A percentile compares a stretch with the other conserved stretches of the same genome.
Evolutionary conservation across 2,797 vertebrate species (phyloP).

Genomic region (Crenuchus spilurus): DNA sequence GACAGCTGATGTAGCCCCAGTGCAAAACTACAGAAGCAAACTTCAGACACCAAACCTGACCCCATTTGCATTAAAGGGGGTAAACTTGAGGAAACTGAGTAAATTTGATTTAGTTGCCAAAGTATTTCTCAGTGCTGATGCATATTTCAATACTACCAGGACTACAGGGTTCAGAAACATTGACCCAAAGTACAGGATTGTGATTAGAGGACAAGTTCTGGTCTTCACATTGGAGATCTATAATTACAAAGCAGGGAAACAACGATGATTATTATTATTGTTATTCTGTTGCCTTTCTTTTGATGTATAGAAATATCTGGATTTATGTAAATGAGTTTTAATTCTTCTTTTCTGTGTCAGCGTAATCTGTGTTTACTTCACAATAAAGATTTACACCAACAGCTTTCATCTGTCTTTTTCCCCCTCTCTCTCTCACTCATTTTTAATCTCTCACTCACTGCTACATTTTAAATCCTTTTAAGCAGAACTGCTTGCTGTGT

Average conservation of each 20-base stretch:
- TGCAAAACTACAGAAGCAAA: no score
- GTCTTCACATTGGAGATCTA: constrained; percentile 79
- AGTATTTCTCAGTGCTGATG: neutral
- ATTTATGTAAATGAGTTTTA: constrained; percentile 65
- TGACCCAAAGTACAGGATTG: constrained; percentile 52
- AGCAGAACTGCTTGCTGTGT: constrained; percentile 21
- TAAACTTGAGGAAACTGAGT: no score
- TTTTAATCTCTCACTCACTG: constrained; percentile 12
- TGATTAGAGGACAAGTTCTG: constrained; percentile 49
- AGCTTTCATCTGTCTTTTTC: constrained; percentile 45
- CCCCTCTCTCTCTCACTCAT: neutral
- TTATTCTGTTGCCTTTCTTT: constrained; percentile 60
- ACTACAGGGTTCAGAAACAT: constrained; percentile 28
- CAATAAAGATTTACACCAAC: constrained; percentile 73
- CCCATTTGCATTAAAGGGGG: no score
- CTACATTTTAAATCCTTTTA: constrained; percentile 40
- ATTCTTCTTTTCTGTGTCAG: constrained; percentile 58
- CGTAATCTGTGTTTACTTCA: constrained; percentile 74
- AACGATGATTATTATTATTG: constrained; percentile 5
- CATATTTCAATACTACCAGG: neutral
- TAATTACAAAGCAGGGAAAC: constrained; percentile 47
- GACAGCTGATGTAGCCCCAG: no score
- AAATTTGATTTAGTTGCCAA: neutral
- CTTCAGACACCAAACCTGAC: no score
- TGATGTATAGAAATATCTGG: constrained; percentile 64